Percentiles rank a stretch among this genome's conserved stretches.
Evolutionary conservation across 2,797 vertebrate species (phyloP).

Genomic region (Characodon lateralis): DNA sequence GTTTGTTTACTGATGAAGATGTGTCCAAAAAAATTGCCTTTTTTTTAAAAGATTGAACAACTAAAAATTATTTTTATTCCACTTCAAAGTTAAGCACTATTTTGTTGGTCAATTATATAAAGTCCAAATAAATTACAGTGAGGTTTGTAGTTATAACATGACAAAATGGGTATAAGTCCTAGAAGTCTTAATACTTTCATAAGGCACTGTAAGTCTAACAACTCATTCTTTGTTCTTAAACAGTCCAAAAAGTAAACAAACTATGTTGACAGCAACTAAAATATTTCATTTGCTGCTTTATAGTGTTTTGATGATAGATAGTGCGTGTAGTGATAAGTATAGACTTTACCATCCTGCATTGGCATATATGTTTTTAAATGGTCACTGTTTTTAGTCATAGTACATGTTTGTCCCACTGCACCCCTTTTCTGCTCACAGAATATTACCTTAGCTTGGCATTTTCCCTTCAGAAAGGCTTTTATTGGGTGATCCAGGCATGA

Average conservation of each 20-base stretch:
- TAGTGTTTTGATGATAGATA: not conserved
- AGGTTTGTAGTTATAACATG: not conserved
- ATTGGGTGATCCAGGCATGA: conserved; percentile 76
- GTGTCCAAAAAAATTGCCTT: conserved; percentile 13
- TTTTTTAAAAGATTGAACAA: not conserved
- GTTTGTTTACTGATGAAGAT: conserved; percentile 21
- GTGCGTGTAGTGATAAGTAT: not conserved
- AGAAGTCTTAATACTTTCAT: too few relatives aligned
- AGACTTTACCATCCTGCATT: not conserved
- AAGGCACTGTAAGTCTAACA: too few relatives aligned
- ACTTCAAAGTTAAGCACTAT: not conserved
- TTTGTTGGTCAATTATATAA: not conserved
- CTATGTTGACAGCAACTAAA: too few relatives aligned
- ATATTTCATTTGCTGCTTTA: too few relatives aligned
- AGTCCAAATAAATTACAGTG: not conserved
- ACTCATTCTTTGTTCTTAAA: too few relatives aligned
- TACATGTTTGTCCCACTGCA: conserved; percentile 6
- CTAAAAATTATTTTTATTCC: not conserved
- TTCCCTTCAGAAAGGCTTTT: conserved; percentile 56
- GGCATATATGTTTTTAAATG: not conserved
- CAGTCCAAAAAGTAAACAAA: too few relatives aligned
- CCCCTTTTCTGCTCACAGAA: conserved; percentile 13
- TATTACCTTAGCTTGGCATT: not conserved
- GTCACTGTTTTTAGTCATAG: not conserved
- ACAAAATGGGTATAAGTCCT: not conserved